These are phyloP conservation scores for Copsychus sechellarum DNA, from an alignment of 2,113 vertebrate species.

Conservation along the genomic window DNA sequence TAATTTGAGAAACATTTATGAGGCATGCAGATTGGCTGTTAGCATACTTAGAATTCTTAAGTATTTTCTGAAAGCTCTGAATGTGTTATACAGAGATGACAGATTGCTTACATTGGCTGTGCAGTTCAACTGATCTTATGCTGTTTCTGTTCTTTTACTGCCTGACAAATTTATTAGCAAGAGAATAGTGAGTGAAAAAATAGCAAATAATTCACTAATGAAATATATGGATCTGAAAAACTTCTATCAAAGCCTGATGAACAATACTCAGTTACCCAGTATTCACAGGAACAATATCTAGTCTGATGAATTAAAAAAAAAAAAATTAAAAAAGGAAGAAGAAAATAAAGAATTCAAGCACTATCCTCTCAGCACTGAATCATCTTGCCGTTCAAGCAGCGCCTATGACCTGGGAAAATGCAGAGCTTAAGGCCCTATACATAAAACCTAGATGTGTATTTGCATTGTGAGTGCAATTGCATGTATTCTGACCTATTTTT, in stretches of 20 bases:
- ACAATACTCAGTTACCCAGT: background rate
- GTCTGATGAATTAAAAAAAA: background rate
- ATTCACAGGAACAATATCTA: background rate
- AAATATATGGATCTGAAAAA: background rate
- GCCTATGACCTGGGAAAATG: background rate
- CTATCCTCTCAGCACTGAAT: background rate
- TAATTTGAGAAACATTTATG: slow-evolving; percentile 27
- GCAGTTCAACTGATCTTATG: background rate
- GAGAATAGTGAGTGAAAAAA: background rate
- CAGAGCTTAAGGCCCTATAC: background rate
- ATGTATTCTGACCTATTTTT: background rate
- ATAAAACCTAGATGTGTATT: background rate
- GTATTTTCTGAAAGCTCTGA: background rate
- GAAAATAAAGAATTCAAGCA: background rate
- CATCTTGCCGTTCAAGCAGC: background rate
- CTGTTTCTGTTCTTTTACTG: slow-evolving; percentile 2
- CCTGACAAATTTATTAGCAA: background rate
- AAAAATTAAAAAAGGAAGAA: background rate
- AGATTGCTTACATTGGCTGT: slow-evolving; percentile 9
- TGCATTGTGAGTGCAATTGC: background rate
- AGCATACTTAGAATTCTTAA: background rate
- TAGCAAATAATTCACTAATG: background rate
- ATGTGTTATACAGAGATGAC: background rate
- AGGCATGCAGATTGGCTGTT: background rate
- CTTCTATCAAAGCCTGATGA: background rate